Evolutionary conservation across 2,888 invertebrate species (phyloP).

Genomic region (Hermaeophaga mercurialis): DNA sequence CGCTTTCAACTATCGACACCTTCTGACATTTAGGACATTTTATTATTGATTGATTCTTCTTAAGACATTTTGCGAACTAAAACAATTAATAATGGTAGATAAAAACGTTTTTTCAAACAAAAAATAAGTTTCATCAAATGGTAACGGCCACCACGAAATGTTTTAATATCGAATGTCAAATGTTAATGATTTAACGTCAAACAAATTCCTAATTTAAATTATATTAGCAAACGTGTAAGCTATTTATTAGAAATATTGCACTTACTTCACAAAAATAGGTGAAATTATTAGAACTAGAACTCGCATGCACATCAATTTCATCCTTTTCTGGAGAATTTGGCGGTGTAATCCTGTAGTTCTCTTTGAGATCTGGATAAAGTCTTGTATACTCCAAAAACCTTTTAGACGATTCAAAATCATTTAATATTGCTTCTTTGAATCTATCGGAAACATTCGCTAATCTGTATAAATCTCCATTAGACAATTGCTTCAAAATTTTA

Average conservation of each 20-base stretch:
- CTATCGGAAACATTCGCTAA: constrained; percentile 45
- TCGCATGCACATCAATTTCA: constrained; percentile 31
- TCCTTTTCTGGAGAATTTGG: constrained; percentile 46
- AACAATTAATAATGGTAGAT: constrained; percentile 16
- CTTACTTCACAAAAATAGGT: constrained; percentile 41
- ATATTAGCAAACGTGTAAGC: too few relatives aligned
- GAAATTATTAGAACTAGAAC: constrained; percentile 38
- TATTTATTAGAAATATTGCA: too few relatives aligned
- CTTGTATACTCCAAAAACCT: constrained; percentile 39
- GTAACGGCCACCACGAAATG: too few relatives aligned
- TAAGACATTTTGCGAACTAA: constrained; percentile 43
- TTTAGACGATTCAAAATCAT: constrained; percentile 33
- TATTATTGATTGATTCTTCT: constrained; percentile 47
- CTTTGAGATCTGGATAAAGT: constrained; percentile 44
- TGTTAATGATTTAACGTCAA: too few relatives aligned
- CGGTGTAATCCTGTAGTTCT: constrained; percentile 50
- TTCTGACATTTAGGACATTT: constrained; percentile 50
- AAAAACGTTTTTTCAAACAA: background rate
- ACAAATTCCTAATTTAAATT: too few relatives aligned
- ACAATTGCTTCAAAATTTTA: constrained; percentile 47
- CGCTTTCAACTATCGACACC: constrained; percentile 49
- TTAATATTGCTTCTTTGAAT: constrained; percentile 38
- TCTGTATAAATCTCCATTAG: constrained; percentile 50
- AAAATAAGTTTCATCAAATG: too few relatives aligned
- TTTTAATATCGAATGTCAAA: too few relatives aligned